Base-by-base conservation (phyloP, 2,888 invertebrate species). In the Dichetophora obliterata region DNA sequence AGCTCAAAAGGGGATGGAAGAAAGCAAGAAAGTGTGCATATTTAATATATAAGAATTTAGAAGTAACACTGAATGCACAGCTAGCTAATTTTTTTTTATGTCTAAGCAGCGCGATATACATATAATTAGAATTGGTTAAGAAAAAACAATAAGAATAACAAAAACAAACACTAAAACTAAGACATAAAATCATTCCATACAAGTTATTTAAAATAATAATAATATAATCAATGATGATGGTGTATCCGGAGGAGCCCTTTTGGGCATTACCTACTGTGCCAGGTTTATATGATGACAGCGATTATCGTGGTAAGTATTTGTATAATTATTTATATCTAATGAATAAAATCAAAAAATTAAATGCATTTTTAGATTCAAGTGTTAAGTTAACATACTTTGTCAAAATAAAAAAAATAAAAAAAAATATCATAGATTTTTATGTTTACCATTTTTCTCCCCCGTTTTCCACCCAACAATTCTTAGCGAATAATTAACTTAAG, bases 221-320 rank as follows among this genome's bases (percentile, higher is more conserved):
- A 65, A n/a, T 73, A 61, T 22, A 72, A 27, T 81, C 79, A 81
- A 85, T 81, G 82, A 89, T 87, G 87, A 89, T 89, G 89, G 88
- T 89, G 74, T 89, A 89, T 84, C 89, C 89, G 34, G 89, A 89
- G 80, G 89, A 89, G 85, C 89, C 89, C 81, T 89, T 88, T 83
- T 89, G 89, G 89, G 88, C 88, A 70, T 82, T 89, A 80, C 89
- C 89, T 79, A 87, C 87, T 72, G 86, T 89, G 80, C 88, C 88
- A 74, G 89, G 89, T 79, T 82, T 89, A 77, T 89, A 89, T 75
- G 89, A 89, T 80, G 89, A 89, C 78, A 85, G 87, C 77, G 89
- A 89, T 75, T 89, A 89, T 81, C 85, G 88, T 79, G 89, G 89
- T 89, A 84, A 87, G 83, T 79, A 31, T 14, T 1, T 31, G 31